Base-by-base conservation (phyloP, 2,888 invertebrate genomes). In the Mythimna loreyi region DNA sequence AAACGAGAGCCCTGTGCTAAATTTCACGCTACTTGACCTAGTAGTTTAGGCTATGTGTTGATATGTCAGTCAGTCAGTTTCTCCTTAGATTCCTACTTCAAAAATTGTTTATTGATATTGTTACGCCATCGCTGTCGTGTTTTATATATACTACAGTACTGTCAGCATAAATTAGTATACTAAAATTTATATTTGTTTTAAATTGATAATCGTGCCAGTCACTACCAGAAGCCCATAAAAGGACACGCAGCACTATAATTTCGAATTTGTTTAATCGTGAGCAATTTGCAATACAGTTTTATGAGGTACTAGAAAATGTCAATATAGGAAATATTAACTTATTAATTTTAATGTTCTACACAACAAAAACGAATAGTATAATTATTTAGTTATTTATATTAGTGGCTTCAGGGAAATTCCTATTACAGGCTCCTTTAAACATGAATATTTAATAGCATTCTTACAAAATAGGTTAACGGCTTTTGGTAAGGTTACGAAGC, bases 231-330 rank as follows among this genome's bases (percentile, higher is more conserved):
- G 21, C 8, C 66, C 21, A 25, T 60, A 65, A 58, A 73, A 49
- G 72, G 72, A 25, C 23, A 61, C 53, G 61, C 65, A 55, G n/a
- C 13, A 25, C 33, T 43, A n/a, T 61, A 49, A 65, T 65, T 57
- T 23, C 23, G 49, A 65, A 43, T 59, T 55, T 25, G 28, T 71
- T 53, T 11, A 45, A 43, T 58, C 36, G 47, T 59, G 28, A 11
- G 13, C 36, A 25, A 62, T 53, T 50, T 43, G 61, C 45, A 73
- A 70, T 72, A 23, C 45, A 61, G 59, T 66, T 67, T 78, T 62
- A 67, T 73, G 25, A 25, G 33, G 9, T 16, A 28, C 59, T 52
- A 56, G 78, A 60, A 78, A 67, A 57, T 72, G 21, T 66, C n/a
- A 56, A 63, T 60, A 47, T 58, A 7, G 4, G 6, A n/a, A 56